phyloP scores from a whole-genome alignment of 2,888 invertebrate species.

The Drosophila flavopinicola region DNA sequence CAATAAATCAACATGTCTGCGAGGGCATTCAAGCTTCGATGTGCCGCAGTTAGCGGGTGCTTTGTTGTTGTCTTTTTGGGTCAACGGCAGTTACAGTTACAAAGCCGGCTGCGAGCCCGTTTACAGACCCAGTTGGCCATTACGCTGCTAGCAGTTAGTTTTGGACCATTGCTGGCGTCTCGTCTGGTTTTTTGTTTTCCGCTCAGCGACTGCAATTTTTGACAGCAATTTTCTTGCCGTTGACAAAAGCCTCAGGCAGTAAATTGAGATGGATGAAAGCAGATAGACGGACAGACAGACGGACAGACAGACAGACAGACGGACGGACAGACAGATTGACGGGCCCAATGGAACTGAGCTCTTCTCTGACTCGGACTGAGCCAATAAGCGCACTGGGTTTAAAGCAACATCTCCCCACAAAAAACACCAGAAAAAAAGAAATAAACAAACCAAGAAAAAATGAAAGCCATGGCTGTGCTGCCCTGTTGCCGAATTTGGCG shows the following conservation, averaged over 20 bases:
- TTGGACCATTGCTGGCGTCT: too few relatives aligned
- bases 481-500: constrained; percentile 22
- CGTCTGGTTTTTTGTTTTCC: constrained; percentile 1
- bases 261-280: constrained; percentile 73
- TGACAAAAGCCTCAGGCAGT: constrained; percentile 74
- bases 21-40: constrained; percentile 8
- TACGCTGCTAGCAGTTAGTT: constrained; percentile 32
- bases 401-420: constrained; percentile 2
- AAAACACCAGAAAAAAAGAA: constrained; percentile 4
- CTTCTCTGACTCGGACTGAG: constrained; percentile 34
- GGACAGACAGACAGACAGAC: too few relatives aligned
- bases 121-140: constrained; percentile 41
- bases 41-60: not conserved
- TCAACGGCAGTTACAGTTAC: constrained; percentile 50
- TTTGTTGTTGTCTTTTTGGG: constrained; percentile 21
- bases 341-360: constrained; percentile 23
- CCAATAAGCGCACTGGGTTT: constrained; percentile 43
- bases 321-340: constrained; percentile 26
- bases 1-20: not conserved
- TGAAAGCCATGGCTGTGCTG: constrained; percentile 30
- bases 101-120: too few relatives aligned
- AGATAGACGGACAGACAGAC: too few relatives aligned
- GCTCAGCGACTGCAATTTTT: constrained; percentile 44
- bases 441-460: constrained; percentile 7
- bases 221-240: constrained; percentile 72